These are phyloP conservation scores for Pseudomyrmex concolor DNA, from an alignment of 1,140 invertebrate genomes.

Conservation along the genomic window DNA sequence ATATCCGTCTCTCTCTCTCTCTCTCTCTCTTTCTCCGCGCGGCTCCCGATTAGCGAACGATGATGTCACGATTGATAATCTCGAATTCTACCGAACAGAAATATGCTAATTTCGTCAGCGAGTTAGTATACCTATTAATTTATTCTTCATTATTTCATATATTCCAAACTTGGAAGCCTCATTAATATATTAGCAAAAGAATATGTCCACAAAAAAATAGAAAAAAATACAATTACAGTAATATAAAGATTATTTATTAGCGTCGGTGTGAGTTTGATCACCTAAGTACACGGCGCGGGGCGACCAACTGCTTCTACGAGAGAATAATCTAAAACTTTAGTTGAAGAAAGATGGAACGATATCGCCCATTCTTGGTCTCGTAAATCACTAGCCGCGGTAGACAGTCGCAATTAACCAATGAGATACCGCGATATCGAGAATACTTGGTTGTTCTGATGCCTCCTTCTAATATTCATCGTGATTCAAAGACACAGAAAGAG, in stretches of 20 bases:
- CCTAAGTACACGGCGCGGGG: neutral
- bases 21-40: conserved; percentile 11
- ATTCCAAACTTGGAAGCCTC: no score
- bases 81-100: conserved; percentile 33
- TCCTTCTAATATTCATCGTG: neutral
- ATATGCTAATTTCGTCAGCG: conserved; percentile 4
- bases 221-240: neutral
- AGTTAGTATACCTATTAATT: neutral
- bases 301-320: conserved; percentile 69
- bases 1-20: no score
- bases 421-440: conserved; percentile 69
- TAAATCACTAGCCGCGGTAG: conserved; percentile 72
- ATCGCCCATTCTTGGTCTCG: conserved; percentile 66
- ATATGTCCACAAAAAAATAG: neutral
- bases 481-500: conserved; percentile 50
- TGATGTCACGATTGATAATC: conserved; percentile 44
- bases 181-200: neutral
- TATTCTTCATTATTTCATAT: neutral
- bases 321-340: conserved; percentile 73
- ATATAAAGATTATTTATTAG: conserved; percentile 6
- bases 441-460: conserved; percentile 28
- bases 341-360: conserved; percentile 66
- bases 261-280: conserved; percentile 17
- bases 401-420: conserved; percentile 79
- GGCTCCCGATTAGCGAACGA: conserved; percentile 51